A percentile compares a stretch with the other conserved stretches of the same genome.
Conservation (phyloP, 2,113 vertebrate genomes). For the Hemichromis elongatus region DNA sequence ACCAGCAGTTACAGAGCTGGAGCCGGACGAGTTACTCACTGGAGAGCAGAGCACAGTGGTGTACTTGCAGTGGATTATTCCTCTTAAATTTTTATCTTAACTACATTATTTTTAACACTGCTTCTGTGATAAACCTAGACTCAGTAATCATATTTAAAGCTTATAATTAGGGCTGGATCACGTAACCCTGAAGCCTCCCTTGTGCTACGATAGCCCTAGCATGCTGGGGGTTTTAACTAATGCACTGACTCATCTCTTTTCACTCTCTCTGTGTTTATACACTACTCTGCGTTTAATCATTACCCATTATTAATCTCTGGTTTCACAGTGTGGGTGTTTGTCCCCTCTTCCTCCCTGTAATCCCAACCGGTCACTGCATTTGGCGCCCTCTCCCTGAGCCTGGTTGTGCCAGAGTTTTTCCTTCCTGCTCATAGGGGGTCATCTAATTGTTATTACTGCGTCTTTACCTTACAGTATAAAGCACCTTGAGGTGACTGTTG, state of each 20-base stretch:
- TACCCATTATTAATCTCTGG: background rate
- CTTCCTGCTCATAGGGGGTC: background rate
- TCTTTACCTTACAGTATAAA: background rate
- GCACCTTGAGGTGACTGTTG: background rate
- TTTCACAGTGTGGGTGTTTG: background rate
- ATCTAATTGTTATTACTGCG: background rate
- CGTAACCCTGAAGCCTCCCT: background rate
- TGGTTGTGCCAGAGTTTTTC: accelerated
- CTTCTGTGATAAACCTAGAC: background rate
- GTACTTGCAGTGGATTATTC: background rate
- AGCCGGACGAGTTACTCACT: background rate
- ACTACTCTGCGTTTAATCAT: background rate
- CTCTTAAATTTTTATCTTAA: background rate
- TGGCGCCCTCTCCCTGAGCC: background rate
- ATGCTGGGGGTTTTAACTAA: background rate
- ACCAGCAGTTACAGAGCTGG: background rate
- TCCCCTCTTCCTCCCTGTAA: no score
- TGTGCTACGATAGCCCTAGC: background rate
- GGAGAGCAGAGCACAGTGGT: background rate
- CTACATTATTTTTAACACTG: background rate
- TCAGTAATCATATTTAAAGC: background rate
- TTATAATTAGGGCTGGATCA: background rate
- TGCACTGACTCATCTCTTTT: accelerated
- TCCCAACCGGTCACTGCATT: no score
- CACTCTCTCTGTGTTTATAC: accelerated